Conservation (phyloP, 2,888 invertebrate species). For the Ormyrus thymus region DNA sequence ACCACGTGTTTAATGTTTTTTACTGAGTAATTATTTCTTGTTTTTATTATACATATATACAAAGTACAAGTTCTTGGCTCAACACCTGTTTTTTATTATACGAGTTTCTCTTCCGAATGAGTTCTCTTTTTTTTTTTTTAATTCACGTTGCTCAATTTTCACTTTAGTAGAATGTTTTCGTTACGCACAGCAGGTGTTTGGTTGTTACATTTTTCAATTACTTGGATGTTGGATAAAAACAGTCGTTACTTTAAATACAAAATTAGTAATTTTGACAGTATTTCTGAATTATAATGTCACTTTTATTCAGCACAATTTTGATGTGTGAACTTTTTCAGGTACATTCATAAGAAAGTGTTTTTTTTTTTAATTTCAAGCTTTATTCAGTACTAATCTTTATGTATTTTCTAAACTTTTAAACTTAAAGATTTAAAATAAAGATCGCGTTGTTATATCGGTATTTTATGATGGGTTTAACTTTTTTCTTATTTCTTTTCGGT, state of each 20-base stretch:
- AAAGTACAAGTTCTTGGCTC: conserved; percentile 10
- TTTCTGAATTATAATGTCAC: conserved; percentile 20
- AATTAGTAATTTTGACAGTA: conserved; percentile 14
- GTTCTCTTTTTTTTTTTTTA: not conserved
- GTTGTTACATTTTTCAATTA: conserved; percentile 35
- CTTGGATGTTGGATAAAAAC: conserved; percentile 28
- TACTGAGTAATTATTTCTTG: conserved; percentile 12
- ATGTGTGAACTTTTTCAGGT: not conserved
- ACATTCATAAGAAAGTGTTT: not conserved
- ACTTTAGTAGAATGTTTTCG: conserved; percentile 46
- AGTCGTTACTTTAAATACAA: not conserved
- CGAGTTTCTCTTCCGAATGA: conserved; percentile 35
- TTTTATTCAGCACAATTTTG: conserved; percentile 23
- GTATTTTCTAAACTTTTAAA: too few species aligned
- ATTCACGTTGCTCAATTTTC: conserved; percentile 43
- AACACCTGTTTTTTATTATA: conserved; percentile 35
- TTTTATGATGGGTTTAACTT: too few species aligned
- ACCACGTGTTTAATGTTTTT: conserved; percentile 22
- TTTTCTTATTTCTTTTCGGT: too few species aligned
- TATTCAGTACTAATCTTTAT: not conserved
- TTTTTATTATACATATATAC: conserved; percentile 16
- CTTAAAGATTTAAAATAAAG: too few species aligned
- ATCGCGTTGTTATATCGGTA: too few species aligned
- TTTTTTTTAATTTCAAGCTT: conserved; percentile 1
- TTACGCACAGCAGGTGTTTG: conserved; percentile 45